Base-by-base conservation (phyloP, 2,888 invertebrate genomes). In the Melipona beecheii region DNA sequence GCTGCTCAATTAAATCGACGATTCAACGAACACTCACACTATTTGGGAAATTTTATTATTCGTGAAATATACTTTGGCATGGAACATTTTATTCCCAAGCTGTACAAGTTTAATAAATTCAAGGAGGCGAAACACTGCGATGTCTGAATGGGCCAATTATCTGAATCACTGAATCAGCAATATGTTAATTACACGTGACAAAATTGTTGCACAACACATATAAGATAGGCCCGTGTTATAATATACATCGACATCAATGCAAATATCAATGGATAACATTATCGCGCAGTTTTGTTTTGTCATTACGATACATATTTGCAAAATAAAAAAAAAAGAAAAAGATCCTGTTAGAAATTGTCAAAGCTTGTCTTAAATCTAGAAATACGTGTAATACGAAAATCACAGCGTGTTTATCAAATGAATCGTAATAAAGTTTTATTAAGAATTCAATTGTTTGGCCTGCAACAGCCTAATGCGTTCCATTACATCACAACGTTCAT, bases 231-330 rank as follows among this genome's bases (percentile, higher is more conserved):
- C 52, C 15, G 13, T 6, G 54, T 69, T 70, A 36, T 70, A 69
- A 54, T 54, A 54, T n/a, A 43, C 64, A 65, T 43, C 17, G 43
- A n/a, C 24, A 49, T 66, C 66, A 17, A 24, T 0, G 21, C 2
- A 69, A 54, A n/a, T 21, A 70, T 54, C 52, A 54, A 70, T 69
- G 13, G 5, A 17, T 50, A 64, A 69, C 52, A 31, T 27, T 52
- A 69, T 69, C 27, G 11, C 6, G 9, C 2, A 24, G 50, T 52
- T 50, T n/a, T n/a, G 24, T 66, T 43, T 65, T 21, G 17, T 6
- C n/a, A n/a, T 11, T 24, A n/a, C 11, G 19, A 68, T 19, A 27
- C 50, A 27, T 19, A 50, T 24, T 17, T 19, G 31, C 31, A 31
- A 31, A 31, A 0, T 52, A 52, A 5, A 52, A 43, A 43, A 43